Evolutionary conservation across 2,797 vertebrate genomes (phyloP), one percentile per base, ranked within the genome.

Genomic region (Oryzias dopingdopingensis): DNA sequence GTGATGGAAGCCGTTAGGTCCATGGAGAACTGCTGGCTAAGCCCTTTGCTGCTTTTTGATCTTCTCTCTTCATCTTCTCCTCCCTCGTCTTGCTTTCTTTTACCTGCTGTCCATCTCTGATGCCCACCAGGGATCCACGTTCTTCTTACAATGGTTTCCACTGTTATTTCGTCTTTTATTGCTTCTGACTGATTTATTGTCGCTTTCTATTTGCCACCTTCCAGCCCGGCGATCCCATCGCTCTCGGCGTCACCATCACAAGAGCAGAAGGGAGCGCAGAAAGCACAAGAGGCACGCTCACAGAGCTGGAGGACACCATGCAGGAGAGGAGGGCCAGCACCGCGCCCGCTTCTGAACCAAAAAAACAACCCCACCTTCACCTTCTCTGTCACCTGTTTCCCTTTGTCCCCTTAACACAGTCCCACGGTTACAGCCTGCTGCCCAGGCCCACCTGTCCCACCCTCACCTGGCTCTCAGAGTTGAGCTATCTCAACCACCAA

Each of bases 141-240:
- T 14, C 15, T 2, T 41, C 58, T 51, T 29, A 18, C 56, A 61
- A 70, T 60, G 42, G 12, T 67, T 49, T 45, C 29, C 32, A n/a
- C n/a, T 29, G 29, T 17, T 10, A 8, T 61, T 46, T 47, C 51
- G 52, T 60, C 61, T 43, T 49, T 66, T 32, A 37, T 13, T 13
- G 10, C 32, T 37, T 13, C 10, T 37, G 32, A 37, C 32, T 37
- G 1, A 29, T 5, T 29, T 5, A 29, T 29, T 37, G 32, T 37
- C 8, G 32, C 10, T 4, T 37, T 12, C 32, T 12, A 37, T 37
- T 37, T 37, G 32, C 12, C 2, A 4, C 7, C 12, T 10, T 37
- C 22, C 84, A 96, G 95, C 95, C 74, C 91, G 94, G 70, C 89
- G 94, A 75, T 93, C 94, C 29, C 95, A 96, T 75, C 93, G 96